Evolutionary conservation across 2,113 vertebrate genomes (phyloP).

Genomic region (Amphiprion percula): DNA sequence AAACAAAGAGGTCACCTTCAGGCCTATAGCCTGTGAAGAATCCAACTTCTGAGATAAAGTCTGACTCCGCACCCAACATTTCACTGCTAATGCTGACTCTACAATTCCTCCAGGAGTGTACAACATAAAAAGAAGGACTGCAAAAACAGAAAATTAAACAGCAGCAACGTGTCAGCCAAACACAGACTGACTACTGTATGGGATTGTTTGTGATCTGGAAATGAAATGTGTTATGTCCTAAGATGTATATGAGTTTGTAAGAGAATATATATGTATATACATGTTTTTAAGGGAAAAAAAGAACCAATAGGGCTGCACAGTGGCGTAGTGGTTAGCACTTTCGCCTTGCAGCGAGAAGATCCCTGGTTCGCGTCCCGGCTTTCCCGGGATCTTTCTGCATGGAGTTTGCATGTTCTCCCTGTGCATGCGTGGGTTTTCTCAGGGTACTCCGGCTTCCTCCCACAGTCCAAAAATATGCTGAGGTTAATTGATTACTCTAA

Average conservation of each 20-base stretch:
- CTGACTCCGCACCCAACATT: background rate
- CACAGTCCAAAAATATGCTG: too few relatives aligned
- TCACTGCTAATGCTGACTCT: background rate
- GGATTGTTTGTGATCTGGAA: background rate
- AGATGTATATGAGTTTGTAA: slow-evolving; percentile 19
- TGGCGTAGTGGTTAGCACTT: too few relatives aligned
- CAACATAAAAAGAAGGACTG: background rate
- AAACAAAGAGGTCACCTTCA: slow-evolving; percentile 83
- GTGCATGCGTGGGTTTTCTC: too few relatives aligned
- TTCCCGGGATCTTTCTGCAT: too few relatives aligned
- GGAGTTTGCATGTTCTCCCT: too few relatives aligned
- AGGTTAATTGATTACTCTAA: too few relatives aligned
- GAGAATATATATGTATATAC: background rate
- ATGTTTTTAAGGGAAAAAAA: background rate
- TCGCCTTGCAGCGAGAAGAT: too few relatives aligned
- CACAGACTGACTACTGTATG: background rate
- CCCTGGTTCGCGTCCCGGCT: too few relatives aligned
- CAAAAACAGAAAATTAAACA: background rate
- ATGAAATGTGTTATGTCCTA: background rate
- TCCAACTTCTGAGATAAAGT: slow-evolving; percentile 76
- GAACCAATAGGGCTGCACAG: too few relatives aligned
- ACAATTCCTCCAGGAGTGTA: background rate
- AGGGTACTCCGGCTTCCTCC: too few relatives aligned
- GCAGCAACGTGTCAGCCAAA: background rate
- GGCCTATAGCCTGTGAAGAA: slow-evolving; percentile 85